Conservation (phyloP, 2,113 vertebrate genomes). For the Scatophagus argus region DNA sequence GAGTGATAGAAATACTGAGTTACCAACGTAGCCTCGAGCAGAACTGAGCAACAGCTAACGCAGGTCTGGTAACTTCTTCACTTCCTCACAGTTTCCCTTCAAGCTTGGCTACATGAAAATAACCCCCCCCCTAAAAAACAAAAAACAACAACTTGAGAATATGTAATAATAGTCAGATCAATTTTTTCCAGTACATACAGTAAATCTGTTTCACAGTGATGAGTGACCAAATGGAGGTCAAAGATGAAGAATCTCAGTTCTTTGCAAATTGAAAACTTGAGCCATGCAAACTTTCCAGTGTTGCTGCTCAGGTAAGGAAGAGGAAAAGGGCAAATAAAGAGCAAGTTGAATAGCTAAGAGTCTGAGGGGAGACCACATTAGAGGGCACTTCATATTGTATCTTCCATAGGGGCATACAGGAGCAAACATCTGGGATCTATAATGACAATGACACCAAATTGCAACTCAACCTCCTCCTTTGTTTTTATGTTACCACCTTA, state of each 20-base stretch:
- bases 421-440: too few relatives aligned
- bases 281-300: background rate
- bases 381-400: too few relatives aligned
- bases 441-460: background rate
- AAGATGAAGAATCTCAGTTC: background rate
- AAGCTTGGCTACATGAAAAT: background rate
- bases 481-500: background rate
- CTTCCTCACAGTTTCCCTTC: background rate
- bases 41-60: background rate
- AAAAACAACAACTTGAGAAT: background rate
- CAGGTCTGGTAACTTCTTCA: background rate
- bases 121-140: background rate
- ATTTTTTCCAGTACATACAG: background rate
- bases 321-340: background rate
- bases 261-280: background rate
- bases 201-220: background rate
- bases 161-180: background rate
- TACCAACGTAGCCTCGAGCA: background rate
- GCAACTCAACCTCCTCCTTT: background rate
- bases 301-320: background rate
- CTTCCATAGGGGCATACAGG: too few relatives aligned
- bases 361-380: background rate
- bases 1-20: conserved; percentile 27
- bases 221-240: background rate
- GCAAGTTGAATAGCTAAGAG: background rate